Evolutionary conservation across 2,797 vertebrate genomes (phyloP), one percentile per base, ranked within the genome.

Genomic region (Mycteria americana): DNA sequence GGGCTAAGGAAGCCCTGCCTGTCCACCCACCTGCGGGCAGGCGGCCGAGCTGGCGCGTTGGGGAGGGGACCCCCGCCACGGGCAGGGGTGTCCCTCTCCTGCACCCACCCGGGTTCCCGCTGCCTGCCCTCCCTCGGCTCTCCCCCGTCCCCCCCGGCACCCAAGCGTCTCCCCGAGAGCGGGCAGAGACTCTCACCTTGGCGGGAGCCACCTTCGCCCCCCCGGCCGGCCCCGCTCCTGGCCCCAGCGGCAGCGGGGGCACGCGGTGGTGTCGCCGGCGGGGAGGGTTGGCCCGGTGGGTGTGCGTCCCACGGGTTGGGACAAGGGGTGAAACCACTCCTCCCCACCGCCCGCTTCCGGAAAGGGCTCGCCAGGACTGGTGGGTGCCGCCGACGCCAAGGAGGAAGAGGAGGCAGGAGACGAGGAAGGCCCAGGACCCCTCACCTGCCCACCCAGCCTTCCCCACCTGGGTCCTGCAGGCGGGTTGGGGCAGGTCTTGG

Each of bases 1-100:
- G 28, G 46, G 35, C 27, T 18, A 11, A n/a, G 46, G 46, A 30
- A 51, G 17, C 21, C n/a, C 56, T 24, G 54, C 41, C 14, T 6
- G 18, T 6, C 33, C 43, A 30, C 25, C 15, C 50, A 17, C 7
- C 27, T 24, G 48, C 50, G 54, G 27, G 41, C 31, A 13, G 13
- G 33, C 3, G 12, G 18, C 39, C 15, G 37, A 31, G 6, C 1
- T 27, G 27, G 15, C 0, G 6, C 3, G 0, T 18, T 19, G 24
- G 19, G 53, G 22, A 39, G 17, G n/a, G 18, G 28, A 45, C n/a
- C 22, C 39, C 68, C n/a, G 5, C 46, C n/a, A 18, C 0, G 28
- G 37, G 53, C 5, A 37, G n/a, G 25, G 46, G 39, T 30, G 46
- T 23, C 27, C 22, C 24, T 39, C 22, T 46, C 53, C 75, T 3